Evolutionary conservation across 2,797 vertebrate species (phyloP).

Genomic region (Dipus sagitta): DNA sequence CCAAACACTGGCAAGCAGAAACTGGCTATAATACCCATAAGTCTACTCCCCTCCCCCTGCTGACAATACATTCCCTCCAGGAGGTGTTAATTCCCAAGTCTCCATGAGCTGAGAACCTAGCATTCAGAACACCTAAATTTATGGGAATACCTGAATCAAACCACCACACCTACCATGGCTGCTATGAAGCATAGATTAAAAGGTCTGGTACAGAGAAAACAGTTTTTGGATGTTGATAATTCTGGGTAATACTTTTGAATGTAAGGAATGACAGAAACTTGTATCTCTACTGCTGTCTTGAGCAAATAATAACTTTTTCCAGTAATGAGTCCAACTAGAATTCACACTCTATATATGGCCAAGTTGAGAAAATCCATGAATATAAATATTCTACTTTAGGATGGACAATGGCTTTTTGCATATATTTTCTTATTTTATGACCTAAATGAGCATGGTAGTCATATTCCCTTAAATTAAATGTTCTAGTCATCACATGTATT

Average conservation of each 20-base stretch:
- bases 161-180: not conserved
- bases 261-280: conserved; percentile 11
- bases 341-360: not conserved
- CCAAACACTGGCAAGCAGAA: too few relatives aligned
- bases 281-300: not conserved
- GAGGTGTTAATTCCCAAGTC: too few relatives aligned
- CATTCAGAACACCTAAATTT: too few relatives aligned
- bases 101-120: too few relatives aligned
- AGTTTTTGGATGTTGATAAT: not conserved
- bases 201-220: not conserved
- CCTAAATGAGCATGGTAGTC: not conserved
- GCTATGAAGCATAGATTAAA: not conserved
- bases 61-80: too few relatives aligned
- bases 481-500: not conserved
- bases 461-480: conserved; percentile 29
- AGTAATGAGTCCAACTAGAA: conserved; percentile 43
- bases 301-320: conserved; percentile 30
- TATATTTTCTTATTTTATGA: not conserved
- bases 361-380: conserved; percentile 4
- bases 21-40: too few relatives aligned
- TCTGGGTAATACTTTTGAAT: not conserved
- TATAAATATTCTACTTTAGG: not conserved
- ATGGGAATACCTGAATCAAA: too few relatives aligned
- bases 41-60: too few relatives aligned
- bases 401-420: not conserved